Evolutionary conservation across 2,113 vertebrate species (phyloP).

Genomic region (Calypte anna): DNA sequence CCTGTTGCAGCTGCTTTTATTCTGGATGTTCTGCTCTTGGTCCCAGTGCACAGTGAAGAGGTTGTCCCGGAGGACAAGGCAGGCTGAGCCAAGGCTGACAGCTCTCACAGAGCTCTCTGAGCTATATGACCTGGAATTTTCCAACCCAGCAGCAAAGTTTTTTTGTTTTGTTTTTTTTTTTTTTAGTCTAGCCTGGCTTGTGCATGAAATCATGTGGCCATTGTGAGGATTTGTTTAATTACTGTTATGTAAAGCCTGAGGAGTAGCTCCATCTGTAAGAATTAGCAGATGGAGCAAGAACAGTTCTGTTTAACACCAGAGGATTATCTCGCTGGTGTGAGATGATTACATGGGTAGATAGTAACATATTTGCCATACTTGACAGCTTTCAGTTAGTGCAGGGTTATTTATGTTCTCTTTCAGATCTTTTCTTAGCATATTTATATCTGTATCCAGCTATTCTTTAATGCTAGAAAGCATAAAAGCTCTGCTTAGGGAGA

Average conservation of each 20-base stretch:
- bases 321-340: conserved; percentile 31
- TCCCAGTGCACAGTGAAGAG: not conserved
- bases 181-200: not conserved
- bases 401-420: not conserved
- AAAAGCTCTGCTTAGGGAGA: not conserved
- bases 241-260: conserved; percentile 44
- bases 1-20: not conserved
- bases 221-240: conserved; percentile 66
- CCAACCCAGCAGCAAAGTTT: not conserved
- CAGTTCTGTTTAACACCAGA: conserved; percentile 10
- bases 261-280: conserved; percentile 67
- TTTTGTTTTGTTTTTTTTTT: not conserved
- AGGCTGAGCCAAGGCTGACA: not conserved
- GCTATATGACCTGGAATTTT: not conserved
- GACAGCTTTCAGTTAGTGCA: not conserved
- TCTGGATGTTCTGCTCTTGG: not conserved
- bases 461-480: not conserved
- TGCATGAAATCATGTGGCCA: conserved; percentile 9
- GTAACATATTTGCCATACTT: not conserved
- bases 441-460: not conserved
- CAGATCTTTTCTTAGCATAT: not conserved
- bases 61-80: not conserved
- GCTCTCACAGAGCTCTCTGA: not conserved
- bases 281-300: conserved; percentile 9
- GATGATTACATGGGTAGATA: not conserved